phyloP scores from a whole-genome alignment of 2,113 vertebrate genomes.

The Lota lota region DNA sequence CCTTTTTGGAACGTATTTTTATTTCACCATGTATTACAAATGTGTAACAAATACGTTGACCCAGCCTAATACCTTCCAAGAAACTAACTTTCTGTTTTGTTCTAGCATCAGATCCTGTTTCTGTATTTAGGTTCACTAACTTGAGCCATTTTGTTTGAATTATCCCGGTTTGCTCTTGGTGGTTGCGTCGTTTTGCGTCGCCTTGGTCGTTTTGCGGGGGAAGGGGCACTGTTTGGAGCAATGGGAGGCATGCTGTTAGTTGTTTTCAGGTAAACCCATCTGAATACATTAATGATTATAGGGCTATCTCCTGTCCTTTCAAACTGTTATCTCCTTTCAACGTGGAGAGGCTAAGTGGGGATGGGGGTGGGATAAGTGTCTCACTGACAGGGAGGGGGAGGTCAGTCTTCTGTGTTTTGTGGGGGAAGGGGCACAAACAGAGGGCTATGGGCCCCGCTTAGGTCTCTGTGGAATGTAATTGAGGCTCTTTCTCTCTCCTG shows the following conservation, averaged over 20 bases:
- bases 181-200: not conserved
- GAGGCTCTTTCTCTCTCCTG: constrained; percentile 25
- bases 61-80: no score
- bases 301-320: constrained; percentile 75
- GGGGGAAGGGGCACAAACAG: constrained; percentile 76
- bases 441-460: constrained; percentile 66
- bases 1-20: no score
- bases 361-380: constrained; percentile 65
- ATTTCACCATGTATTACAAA: no score
- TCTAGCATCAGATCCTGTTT: no score
- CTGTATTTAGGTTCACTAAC: no score
- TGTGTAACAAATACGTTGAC: no score
- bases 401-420: constrained; percentile 64
- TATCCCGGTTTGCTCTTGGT: no score
- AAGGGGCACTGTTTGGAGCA: constrained; percentile 26
- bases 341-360: constrained; percentile 47
- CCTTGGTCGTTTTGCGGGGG: constrained; percentile 20
- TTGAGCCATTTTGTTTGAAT: no score
- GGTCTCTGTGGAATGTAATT: constrained; percentile 65
- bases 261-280: constrained; percentile 73
- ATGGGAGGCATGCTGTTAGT: constrained; percentile 43
- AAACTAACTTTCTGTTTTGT: no score
- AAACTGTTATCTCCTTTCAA: constrained; percentile 77
- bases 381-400: constrained; percentile 58
- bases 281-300: constrained; percentile 71